Evolutionary conservation across 2,888 invertebrate species (phyloP).

Genomic region (Helleia helle): DNA sequence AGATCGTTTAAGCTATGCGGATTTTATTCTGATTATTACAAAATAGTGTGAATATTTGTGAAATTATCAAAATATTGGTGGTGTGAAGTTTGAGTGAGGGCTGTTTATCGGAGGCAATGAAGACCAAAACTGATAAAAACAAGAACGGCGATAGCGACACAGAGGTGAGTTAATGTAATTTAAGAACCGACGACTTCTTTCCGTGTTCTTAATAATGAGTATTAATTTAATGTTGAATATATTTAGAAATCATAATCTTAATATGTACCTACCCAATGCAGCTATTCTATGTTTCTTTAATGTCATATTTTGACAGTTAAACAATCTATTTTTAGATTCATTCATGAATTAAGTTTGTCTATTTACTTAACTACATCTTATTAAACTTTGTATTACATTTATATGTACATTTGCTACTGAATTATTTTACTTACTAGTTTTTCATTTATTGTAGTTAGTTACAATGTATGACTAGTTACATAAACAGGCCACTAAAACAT

Average conservation of each 20-base stretch:
- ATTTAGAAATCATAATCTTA: too few species aligned
- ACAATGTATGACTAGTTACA: too few species aligned
- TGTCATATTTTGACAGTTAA: slow-evolving; percentile 19
- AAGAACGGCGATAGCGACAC: slow-evolving; percentile 70
- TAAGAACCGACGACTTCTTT: too few species aligned
- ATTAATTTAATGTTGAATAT: too few species aligned
- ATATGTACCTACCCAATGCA: too few species aligned
- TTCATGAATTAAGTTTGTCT: slow-evolving; percentile 12
- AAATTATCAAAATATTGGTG: slow-evolving; percentile 40
- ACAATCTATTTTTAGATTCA: slow-evolving; percentile 19
- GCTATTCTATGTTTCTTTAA: slow-evolving; percentile 8
- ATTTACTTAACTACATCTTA: not conserved
- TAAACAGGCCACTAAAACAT: too few species aligned
- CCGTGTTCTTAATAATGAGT: too few species aligned
- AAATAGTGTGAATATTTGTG: slow-evolving; percentile 36
- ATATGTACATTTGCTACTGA: too few species aligned
- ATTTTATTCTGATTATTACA: slow-evolving; percentile 50
- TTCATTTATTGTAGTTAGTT: too few species aligned
- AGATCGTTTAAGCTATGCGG: slow-evolving; percentile 55
- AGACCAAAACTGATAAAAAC: slow-evolving; percentile 74
- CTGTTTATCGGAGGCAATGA: slow-evolving; percentile 70
- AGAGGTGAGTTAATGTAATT: slow-evolving; percentile 59
- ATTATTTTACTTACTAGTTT: not conserved
- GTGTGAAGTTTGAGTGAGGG: slow-evolving; percentile 53
- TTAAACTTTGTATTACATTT: not conserved